Percentiles rank a stretch among this genome's conserved stretches.
Conservation (phyloP, 2,888 invertebrate species). For the Lasioglossum oenotherae region DNA sequence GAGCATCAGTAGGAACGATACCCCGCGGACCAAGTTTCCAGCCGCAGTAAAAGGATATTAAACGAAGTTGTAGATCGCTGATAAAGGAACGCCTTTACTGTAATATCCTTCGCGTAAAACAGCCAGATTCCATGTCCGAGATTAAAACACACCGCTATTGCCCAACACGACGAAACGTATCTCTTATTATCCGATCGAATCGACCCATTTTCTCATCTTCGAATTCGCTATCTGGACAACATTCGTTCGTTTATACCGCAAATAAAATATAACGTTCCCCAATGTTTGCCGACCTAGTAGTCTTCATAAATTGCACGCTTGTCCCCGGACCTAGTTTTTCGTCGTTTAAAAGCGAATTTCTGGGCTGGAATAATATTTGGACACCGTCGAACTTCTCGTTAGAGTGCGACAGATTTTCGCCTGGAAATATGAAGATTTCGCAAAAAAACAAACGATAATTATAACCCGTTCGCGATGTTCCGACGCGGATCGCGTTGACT, state of each 20-base stretch:
- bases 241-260: neutral
- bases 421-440: neutral
- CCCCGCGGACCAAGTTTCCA: slow-evolving; percentile 56
- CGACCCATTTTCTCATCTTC: slow-evolving; percentile 15
- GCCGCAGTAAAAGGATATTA: slow-evolving; percentile 62
- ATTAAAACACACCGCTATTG: slow-evolving; percentile 12
- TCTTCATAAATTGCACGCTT: neutral
- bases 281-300: neutral
- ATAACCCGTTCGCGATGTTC: neutral
- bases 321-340: neutral
- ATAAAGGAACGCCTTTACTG: slow-evolving; percentile 50
- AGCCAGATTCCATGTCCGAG: slow-evolving; percentile 20
- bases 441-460: neutral
- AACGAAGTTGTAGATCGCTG: slow-evolving; percentile 60
- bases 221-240: neutral
- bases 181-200: slow-evolving; percentile 20
- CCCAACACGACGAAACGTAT: slow-evolving; percentile 14
- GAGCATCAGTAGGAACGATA: slow-evolving; percentile 42
- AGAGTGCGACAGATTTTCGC: neutral
- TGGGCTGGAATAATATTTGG: neutral
- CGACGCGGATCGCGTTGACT: neutral
- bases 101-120: slow-evolving; percentile 18
- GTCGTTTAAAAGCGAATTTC: neutral
- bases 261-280: neutral
- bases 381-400: neutral